Evolutionary conservation across 1,140 invertebrate genomes (phyloP), one percentile per base, ranked within the genome.

Genomic region (Coptotermes formosanus): DNA sequence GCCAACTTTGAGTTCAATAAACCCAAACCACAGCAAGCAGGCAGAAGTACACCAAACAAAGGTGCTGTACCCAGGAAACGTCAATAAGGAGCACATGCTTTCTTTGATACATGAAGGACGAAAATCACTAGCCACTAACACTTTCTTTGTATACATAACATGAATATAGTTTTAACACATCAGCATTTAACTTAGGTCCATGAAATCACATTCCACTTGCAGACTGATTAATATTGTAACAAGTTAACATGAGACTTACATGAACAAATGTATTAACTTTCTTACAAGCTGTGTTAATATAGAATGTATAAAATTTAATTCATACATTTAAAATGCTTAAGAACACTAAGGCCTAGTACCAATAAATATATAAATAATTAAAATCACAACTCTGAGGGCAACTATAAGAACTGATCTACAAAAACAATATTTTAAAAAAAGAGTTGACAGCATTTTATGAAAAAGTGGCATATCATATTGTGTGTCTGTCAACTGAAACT

Each of bases 1-100:
- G 94, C 95, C 88, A 94, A 92, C 88, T 97, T 96, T 92, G 91
- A 94, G 88, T 95, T 96, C 90, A 98, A 97, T 90, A 97, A 97
- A 90, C 93, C 94, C n/a, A 93, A 93, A 88, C 90, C 90, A 19
- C 38, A n/a, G 9, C 52, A 55, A 55, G 81, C 64, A 44, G 75
- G 25, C 30, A 85, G 43, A 85, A 14, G 64, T 9, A 30, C 8
- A 30, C 64, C 25, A 30, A 11, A 9, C 8, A 75, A 30, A 75
- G 64, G 64, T 30, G 64, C n/a, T 0, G 25, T 75, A 75, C 64
- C 64, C 64, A n/a, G 64, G 64, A 75, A 30, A 75, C 64, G 64
- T 16, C n/a, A 16, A 75, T 30, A 30, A 30, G 25, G 14, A 30
- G 30, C 30, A 4, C 21, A 23, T 12, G 64, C n/a, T 25, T 75